Percentiles rank a stretch among this genome's conserved stretches.
Evolutionary conservation across 2,888 invertebrate species (phyloP).

Genomic region (Cotesia congregata): DNA sequence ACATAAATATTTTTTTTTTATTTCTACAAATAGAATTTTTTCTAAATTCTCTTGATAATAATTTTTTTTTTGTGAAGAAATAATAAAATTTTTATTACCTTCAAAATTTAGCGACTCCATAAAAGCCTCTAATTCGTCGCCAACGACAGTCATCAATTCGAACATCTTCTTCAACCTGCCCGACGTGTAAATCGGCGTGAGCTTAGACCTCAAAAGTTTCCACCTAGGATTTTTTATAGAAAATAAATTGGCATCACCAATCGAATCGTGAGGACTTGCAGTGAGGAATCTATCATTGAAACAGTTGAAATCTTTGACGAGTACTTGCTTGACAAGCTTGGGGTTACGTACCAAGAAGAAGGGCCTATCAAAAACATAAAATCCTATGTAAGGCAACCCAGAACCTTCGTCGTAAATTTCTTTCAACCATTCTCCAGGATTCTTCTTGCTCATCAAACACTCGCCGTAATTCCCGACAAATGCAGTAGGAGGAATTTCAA

Average conservation of each 20-base stretch:
- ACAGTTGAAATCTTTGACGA: background rate
- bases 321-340: background rate
- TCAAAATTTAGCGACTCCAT: background rate
- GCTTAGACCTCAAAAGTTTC: background rate
- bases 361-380: background rate
- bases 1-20: too few relatives aligned
- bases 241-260: background rate
- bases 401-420: background rate
- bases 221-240: background rate
- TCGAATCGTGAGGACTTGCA: background rate
- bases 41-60: too few relatives aligned
- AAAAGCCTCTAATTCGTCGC: background rate
- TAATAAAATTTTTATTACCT: background rate
- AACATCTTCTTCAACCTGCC: background rate
- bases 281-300: background rate
- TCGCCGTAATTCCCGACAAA: slow-evolving; percentile 67
- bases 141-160: background rate
- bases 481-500: slow-evolving; percentile 64
- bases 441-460: background rate
- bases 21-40: too few relatives aligned
- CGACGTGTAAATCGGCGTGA: background rate
- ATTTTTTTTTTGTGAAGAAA: too few relatives aligned
- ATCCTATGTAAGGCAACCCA: background rate
- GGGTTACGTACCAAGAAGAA: background rate
- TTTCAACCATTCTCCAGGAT: background rate